These are phyloP conservation scores for Bombus cullumanus DNA, from an alignment of 1,140 invertebrate genomes.

Conservation along the genomic window DNA sequence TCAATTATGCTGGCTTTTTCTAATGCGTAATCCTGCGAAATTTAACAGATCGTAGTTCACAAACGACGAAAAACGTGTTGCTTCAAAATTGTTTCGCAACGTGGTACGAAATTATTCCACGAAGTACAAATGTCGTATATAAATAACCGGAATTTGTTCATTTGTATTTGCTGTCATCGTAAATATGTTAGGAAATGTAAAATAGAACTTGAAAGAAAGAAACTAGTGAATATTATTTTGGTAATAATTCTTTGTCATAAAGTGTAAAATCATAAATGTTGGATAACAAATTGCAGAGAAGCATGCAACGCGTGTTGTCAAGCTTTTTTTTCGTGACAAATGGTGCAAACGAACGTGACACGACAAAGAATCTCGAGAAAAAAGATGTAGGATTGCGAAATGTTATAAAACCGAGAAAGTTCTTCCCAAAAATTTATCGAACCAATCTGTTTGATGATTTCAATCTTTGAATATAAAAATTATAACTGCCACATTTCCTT, in stretches of 20 bases:
- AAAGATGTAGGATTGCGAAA: background rate
- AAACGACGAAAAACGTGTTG: background rate
- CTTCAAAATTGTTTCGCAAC: background rate
- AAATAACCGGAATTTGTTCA: background rate
- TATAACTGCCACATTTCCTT: background rate
- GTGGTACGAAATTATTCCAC: background rate
- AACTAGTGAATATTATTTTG: background rate
- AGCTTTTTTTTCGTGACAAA: constrained; percentile 33
- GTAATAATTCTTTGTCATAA: background rate
- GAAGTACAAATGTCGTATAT: background rate
- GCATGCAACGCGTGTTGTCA: constrained; percentile 59
- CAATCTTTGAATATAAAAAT: background rate
- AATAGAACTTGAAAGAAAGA: constrained; percentile 5
- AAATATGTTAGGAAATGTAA: background rate
- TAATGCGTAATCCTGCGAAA: background rate
- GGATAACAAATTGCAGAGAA: constrained; percentile 27
- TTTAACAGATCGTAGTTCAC: background rate
- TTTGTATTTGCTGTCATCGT: background rate
- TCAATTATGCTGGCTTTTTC: background rate
- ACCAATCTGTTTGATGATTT: background rate
- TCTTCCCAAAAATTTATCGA: background rate
- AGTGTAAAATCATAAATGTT: constrained; percentile 1
- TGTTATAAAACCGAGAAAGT: background rate
- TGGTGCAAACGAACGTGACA: constrained; percentile 15
- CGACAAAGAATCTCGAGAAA: constrained; percentile 50